Evolutionary conservation across 2,888 invertebrate genomes (phyloP).

Genomic region (Cheilosia grossa): DNA sequence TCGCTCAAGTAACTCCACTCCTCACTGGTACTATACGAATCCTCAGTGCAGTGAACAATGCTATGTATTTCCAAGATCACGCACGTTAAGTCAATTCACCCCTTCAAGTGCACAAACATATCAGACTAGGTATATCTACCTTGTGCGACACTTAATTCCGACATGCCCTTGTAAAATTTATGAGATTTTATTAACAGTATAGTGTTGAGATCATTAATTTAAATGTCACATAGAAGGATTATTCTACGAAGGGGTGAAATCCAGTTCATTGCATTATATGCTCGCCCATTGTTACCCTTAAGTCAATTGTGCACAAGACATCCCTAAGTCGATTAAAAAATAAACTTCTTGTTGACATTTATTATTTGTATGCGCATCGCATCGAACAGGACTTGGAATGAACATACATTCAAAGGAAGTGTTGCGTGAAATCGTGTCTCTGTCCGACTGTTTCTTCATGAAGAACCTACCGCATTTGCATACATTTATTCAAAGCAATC

Average conservation of each 20-base stretch:
- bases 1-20: constrained; percentile 8
- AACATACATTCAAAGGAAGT: constrained; percentile 21
- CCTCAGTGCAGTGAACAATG: neutral
- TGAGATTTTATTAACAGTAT: constrained; percentile 47
- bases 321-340: constrained; percentile 65
- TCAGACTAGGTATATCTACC: neutral
- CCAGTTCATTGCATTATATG: constrained; percentile 45
- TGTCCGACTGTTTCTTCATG: constrained; percentile 6
- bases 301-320: constrained; percentile 41
- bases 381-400: constrained; percentile 15
- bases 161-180: constrained; percentile 68
- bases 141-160: constrained; percentile 56
- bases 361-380: constrained; percentile 44
- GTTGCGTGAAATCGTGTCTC: constrained; percentile 13
- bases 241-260: constrained; percentile 44
- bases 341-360: constrained; percentile 69
- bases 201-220: constrained; percentile 74
- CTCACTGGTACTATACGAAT: neutral
- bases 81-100: constrained; percentile 32
- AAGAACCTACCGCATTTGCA: constrained; percentile 33
- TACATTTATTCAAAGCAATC: constrained; percentile 52
- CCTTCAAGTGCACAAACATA: constrained; percentile 16
- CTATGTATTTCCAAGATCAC: neutral
- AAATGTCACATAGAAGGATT: constrained; percentile 62
- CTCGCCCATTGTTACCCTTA: constrained; percentile 5